These are phyloP conservation scores for Megalonaias nervosa DNA, from an alignment of 1,140 invertebrate species.

Conservation along the genomic window DNA sequence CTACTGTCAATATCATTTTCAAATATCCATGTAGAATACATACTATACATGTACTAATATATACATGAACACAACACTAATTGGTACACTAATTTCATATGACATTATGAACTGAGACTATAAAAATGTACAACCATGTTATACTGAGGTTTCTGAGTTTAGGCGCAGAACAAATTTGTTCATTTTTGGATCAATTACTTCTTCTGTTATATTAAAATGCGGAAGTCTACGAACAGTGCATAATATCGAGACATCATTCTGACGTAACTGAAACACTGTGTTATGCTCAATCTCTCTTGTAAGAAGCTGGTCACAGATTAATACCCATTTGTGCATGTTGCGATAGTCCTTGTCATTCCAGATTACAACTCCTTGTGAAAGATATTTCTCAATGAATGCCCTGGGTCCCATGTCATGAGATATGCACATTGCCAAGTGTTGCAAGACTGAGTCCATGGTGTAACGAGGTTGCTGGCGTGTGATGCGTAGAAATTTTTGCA, in stretches of 20 bases:
- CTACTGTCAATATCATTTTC: no score
- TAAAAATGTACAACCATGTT: slow-evolving; percentile 22
- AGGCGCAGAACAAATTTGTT: slow-evolving; percentile 95
- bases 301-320: slow-evolving; percentile 91
- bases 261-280: slow-evolving; percentile 90
- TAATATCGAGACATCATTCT: slow-evolving; percentile 93
- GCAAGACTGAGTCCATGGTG: slow-evolving; percentile 91
- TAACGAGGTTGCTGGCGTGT: slow-evolving; percentile 96
- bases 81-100: no score
- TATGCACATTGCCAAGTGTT: slow-evolving; percentile 90
- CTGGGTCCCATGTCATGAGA: slow-evolving; percentile 93
- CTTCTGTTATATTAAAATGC: slow-evolving; percentile 92
- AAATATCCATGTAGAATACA: no score
- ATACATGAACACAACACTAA: no score
- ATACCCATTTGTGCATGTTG: slow-evolving; percentile 83
- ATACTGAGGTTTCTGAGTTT: slow-evolving; percentile 98
- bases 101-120: not conserved
- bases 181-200: slow-evolving; percentile 94
- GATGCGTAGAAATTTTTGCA: slow-evolving; percentile 96
- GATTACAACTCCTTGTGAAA: slow-evolving; percentile 72
- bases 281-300: slow-evolving; percentile 85
- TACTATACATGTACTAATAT: no score
- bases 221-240: slow-evolving; percentile 89
- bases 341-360: slow-evolving; percentile 61
- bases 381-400: slow-evolving; percentile 85